Base-by-base conservation (phyloP, 2,113 vertebrate species). In the Jacana jacana region DNA sequence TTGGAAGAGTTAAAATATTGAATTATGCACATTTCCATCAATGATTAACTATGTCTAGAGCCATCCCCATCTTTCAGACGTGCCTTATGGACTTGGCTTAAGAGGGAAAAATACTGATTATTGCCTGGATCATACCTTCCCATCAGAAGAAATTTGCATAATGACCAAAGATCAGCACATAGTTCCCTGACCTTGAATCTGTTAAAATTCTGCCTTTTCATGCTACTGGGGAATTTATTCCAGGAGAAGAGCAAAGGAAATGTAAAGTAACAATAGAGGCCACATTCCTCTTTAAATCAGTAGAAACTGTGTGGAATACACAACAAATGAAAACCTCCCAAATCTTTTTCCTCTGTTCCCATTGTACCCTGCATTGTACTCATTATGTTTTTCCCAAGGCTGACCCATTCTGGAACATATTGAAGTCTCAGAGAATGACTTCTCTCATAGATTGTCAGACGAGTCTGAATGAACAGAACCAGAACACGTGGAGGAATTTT, bases 131-230 rank as follows among this genome's bases (percentile, higher is more conserved):
- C 52, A 8, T 93, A 80, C 68, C 72, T 73, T 94, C 57, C 61
- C 25, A 68, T 90, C 72, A 72, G 72, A 93, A 86, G n/a, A 88
- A 92, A 96, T 94, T 88, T 95, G 31, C 93, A 92, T 96, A 91
- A 94, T 81, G 52, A 66, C 57, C 83, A 68, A 78, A 92, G 80
- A 93, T 90, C 51, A 58, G 51, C 68, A 79, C 52, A 49, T 42
- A 69, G 77, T 93, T 93, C 58, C 52, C 28, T 94, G 86, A 91
- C 92, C 77, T 86, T 96, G 95, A 90, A 86, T 90, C 76, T 88
- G 60, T 82, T 88, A 57, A 79, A 88, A 72, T 71, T 89, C 52
- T 71, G 60, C 60, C 33, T 75, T 86, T 90, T 86, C 54, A 7
- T 86, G n/a, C 42, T 88, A 20, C 35, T 4, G 31, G 31, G 19